phyloP scores from a whole-genome alignment of 2,113 vertebrate genomes.

The Lontra canadensis region DNA sequence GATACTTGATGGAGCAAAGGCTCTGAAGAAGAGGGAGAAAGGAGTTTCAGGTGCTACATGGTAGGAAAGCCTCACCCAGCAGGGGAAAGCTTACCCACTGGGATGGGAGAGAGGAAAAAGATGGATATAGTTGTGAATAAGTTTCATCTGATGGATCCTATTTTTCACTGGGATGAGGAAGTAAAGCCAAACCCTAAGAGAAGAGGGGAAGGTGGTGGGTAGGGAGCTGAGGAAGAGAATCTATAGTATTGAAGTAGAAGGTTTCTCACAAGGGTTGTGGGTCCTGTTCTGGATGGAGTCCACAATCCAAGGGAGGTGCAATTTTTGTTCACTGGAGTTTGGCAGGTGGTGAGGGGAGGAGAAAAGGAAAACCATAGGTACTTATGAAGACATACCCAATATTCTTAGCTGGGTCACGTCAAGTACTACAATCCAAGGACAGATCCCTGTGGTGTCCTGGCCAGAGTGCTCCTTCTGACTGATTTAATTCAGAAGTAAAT shows the following conservation, averaged over 20 bases:
- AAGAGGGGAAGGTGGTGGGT: background rate
- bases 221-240: background rate
- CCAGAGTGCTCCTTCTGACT: background rate
- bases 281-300: background rate
- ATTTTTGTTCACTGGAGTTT: background rate
- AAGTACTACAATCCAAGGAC: background rate
- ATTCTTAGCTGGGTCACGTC: background rate
- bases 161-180: background rate
- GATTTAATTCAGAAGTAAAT: background rate
- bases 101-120: background rate
- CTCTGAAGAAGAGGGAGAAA: background rate
- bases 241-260: background rate
- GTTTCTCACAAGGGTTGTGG: too few relatives aligned
- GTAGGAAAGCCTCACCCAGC: background rate
- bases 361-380: background rate
- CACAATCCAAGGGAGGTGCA: background rate
- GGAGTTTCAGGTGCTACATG: background rate
- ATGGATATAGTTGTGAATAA: too few relatives aligned
- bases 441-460: background rate
- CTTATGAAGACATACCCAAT: background rate
- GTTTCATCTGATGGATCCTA: background rate
- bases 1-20: background rate
- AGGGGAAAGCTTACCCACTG: background rate
- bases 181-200: background rate
- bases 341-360: background rate